Percentiles rank a stretch among this genome's conserved stretches.
Evolutionary conservation across 1,140 invertebrate genomes (phyloP).

Genomic region (Anoplophora glabripennis): DNA sequence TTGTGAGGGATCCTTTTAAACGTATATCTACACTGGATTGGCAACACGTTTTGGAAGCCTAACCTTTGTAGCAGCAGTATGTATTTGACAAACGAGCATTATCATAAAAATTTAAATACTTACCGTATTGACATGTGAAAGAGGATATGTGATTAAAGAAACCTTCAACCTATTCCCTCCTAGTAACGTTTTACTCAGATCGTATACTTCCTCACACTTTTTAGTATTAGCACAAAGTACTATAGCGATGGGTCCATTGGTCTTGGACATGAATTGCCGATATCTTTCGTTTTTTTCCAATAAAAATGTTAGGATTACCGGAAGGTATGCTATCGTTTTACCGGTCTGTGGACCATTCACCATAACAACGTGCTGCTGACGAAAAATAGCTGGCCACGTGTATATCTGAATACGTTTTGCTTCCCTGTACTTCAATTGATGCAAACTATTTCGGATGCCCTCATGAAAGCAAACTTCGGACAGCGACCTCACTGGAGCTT

Average conservation of each 20-base stretch:
- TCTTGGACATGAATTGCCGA: conserved; percentile 9
- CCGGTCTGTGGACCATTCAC: conserved; percentile 50
- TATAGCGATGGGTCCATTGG: conserved; percentile 33
- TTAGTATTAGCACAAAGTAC: conserved; percentile 32
- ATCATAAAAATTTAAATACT: conserved; percentile 16
- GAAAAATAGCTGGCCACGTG: conserved; percentile 51
- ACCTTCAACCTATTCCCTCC: conserved; percentile 20
- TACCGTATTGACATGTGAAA: conserved; percentile 27
- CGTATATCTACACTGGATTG: too few relatives aligned
- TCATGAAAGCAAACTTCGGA: conserved; percentile 28
- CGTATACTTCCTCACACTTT: conserved; percentile 35
- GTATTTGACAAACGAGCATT: not conserved
- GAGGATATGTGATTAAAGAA: conserved; percentile 28
- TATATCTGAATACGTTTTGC: conserved; percentile 49
- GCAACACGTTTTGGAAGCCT: too few relatives aligned
- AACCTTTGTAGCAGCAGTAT: too few relatives aligned
- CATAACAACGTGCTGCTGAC: conserved; percentile 51
- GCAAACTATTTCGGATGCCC: conserved; percentile 29
- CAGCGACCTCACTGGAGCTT: conserved; percentile 21
- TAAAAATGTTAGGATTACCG: conserved; percentile 50
- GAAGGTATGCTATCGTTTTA: conserved; percentile 55
- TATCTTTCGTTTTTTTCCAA: conserved; percentile 40
- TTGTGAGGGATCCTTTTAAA: too few relatives aligned
- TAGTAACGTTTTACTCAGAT: conserved; percentile 26
- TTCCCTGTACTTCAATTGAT: conserved; percentile 26